These are phyloP conservation scores for Muntiacus reevesi DNA, from an alignment of 2,113 vertebrate species.

Conservation along the genomic window DNA sequence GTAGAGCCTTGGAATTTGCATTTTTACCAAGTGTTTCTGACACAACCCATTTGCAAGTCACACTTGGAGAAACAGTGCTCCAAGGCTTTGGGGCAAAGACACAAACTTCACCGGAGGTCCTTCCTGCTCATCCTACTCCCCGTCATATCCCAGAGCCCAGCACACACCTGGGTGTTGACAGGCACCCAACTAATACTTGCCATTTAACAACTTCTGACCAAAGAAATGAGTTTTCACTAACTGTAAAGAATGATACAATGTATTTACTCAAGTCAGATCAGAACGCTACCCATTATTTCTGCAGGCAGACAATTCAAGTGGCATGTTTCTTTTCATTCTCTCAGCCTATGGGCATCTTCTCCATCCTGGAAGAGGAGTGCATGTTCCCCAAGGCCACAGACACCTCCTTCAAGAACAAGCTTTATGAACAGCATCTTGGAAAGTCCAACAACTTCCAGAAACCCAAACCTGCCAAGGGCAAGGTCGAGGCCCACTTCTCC, in stretches of 20 bases:
- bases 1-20: neutral
- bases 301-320: neutral
- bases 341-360: conserved; percentile 89
- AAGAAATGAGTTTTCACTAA: neutral
- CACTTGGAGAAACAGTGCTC: neutral
- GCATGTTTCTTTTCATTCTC: neutral
- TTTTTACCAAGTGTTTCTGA: neutral
- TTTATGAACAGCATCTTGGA: conserved; percentile 86
- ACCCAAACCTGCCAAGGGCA: too few species aligned
- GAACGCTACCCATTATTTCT: neutral
- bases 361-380: conserved; percentile 88
- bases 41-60: neutral
- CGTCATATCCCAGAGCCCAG: neutral
- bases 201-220: neutral
- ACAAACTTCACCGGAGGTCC: neutral
- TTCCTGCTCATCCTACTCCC: neutral
- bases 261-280: neutral
- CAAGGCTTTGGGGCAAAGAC: neutral
- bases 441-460: too few species aligned
- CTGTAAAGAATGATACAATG: neutral
- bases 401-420: conserved; percentile 83
- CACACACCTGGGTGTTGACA: neutral
- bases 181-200: neutral
- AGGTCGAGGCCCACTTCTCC: fast-evolving
- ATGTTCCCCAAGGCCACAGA: conserved; percentile 92